Evolutionary conservation across 2,797 vertebrate species (phyloP).

Genomic region (Betta splendens): DNA sequence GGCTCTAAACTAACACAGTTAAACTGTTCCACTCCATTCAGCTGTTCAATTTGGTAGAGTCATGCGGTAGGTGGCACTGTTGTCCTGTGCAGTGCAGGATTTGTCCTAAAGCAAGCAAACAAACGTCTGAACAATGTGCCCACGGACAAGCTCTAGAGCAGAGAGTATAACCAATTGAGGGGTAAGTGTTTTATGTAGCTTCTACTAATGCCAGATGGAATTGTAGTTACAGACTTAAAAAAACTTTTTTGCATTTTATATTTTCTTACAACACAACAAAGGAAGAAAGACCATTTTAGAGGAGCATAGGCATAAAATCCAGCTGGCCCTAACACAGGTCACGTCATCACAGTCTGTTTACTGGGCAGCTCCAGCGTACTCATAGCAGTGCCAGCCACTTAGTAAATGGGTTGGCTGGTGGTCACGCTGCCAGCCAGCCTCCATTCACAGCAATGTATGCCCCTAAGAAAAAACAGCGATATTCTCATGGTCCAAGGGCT

Average conservation of each 20-base stretch:
- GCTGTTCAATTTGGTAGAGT: too few species aligned
- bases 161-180: neutral
- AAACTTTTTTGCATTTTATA: constrained; percentile 33
- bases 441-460: constrained; percentile 77
- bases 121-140: constrained; percentile 9
- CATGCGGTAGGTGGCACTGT: constrained; percentile 43
- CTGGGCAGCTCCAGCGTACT: constrained; percentile 50
- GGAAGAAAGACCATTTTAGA: constrained; percentile 41
- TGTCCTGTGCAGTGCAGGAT: constrained; percentile 9
- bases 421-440: constrained; percentile 67
- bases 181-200: constrained; percentile 12
- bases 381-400: constrained; percentile 75
- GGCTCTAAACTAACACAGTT: constrained; percentile 43
- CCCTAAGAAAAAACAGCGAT: constrained; percentile 70
- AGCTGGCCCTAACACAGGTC: constrained; percentile 64
- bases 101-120: constrained; percentile 7
- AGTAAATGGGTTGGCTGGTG: constrained; percentile 75
- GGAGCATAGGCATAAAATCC: constrained; percentile 31
- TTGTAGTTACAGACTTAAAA: constrained; percentile 27
- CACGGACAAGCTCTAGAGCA: constrained; percentile 1
- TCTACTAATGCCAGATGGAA: neutral
- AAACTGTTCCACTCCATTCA: constrained; percentile 37
- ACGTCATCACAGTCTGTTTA: constrained; percentile 66
- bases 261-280: constrained; percentile 25
- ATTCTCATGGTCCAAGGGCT: constrained; percentile 69